Evolutionary conservation across 2,113 vertebrate genomes (phyloP).

Genomic region (Nymphicus hollandicus): DNA sequence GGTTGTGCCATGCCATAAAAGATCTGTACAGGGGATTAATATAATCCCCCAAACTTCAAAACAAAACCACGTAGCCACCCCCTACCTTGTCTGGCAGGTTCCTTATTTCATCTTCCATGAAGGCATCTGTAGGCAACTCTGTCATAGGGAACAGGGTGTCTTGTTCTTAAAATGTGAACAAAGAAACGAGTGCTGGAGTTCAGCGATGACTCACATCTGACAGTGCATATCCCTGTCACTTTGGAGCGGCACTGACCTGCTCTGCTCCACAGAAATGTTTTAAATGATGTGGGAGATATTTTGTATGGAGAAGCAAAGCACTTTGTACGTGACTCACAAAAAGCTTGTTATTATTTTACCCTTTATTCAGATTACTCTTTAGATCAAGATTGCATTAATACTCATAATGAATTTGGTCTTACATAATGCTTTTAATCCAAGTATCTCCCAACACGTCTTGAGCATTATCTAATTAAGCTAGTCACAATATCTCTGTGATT

Average conservation of each 20-base stretch:
- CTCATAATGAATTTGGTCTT: slow-evolving; percentile 31
- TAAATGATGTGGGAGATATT: neutral
- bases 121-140: neutral
- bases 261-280: neutral
- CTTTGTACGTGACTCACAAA: neutral
- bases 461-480: slow-evolving; percentile 30
- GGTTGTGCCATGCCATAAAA: neutral
- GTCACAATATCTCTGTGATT: slow-evolving; percentile 2
- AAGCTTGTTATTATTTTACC: neutral
- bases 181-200: neutral
- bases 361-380: slow-evolving; percentile 24
- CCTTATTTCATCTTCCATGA: neutral
- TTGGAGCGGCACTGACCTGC: neutral
- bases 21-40: neutral
- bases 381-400: slow-evolving; percentile 23
- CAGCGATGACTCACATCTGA: neutral
- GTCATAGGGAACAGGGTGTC: neutral
- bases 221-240: neutral
- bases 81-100: neutral
- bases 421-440: slow-evolving; percentile 8
- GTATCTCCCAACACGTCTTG: neutral
- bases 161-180: neutral
- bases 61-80: neutral
- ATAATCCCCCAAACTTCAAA: neutral
- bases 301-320: neutral